These are phyloP conservation scores for Gymnobelideus leadbeateri DNA, from an alignment of 2,113 vertebrate species.

Conservation along the genomic window DNA sequence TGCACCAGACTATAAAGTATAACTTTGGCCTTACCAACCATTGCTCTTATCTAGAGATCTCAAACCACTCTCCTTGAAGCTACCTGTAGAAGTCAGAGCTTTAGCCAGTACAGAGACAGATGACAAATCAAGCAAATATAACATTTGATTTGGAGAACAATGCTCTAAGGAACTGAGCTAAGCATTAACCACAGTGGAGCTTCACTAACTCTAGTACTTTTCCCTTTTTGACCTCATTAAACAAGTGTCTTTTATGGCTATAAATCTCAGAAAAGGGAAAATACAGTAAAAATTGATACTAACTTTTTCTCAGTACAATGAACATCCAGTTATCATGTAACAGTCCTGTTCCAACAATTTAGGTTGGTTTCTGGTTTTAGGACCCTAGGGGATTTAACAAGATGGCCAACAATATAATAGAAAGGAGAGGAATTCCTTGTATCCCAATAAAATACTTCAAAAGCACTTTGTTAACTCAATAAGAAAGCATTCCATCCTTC, in stretches of 20 bases:
- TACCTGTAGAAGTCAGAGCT: not conserved
- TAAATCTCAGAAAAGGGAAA: not conserved
- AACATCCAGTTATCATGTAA: not conserved
- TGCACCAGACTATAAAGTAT: not conserved
- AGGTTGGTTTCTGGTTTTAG: not conserved
- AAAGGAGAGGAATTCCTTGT: not conserved
- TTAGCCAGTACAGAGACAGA: not conserved
- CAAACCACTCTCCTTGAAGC: not conserved
- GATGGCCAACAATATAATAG: not conserved
- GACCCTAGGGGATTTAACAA: not conserved
- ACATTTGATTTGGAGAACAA: slow-evolving; percentile 3
- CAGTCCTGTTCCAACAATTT: not conserved
- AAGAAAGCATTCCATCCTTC: not conserved
- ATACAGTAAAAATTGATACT: not conserved
- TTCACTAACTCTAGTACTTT: not conserved
- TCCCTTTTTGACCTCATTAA: not conserved
- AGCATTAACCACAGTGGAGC: not conserved
- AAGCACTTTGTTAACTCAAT: not conserved
- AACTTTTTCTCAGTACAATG: not conserved
- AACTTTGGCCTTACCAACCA: not conserved
- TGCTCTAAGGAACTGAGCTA: not conserved
- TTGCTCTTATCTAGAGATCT: not conserved
- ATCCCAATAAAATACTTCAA: not conserved
- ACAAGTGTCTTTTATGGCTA: not conserved
- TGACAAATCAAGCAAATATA: not conserved